These are phyloP conservation scores for Caenorhabditis sp. DNA, from an alignment of 2,888 invertebrate species.

Conservation along the genomic window DNA sequence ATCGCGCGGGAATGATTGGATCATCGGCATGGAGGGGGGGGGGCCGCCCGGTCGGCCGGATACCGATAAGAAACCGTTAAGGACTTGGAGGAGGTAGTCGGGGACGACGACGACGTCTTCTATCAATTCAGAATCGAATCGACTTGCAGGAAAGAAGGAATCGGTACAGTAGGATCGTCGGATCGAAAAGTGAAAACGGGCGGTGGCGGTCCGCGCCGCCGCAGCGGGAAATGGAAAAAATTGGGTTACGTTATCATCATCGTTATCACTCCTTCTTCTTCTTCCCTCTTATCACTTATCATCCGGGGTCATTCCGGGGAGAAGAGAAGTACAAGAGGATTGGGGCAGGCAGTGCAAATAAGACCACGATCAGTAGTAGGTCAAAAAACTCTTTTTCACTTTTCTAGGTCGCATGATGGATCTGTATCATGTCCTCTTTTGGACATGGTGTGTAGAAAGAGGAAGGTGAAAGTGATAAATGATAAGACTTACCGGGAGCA, in stretches of 20 bases:
- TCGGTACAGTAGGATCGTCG: constrained; percentile 37
- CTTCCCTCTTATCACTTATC: constrained; percentile 1
- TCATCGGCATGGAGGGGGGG: constrained; percentile 17
- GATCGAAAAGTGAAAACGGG: constrained; percentile 55
- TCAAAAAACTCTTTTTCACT: constrained; percentile 47
- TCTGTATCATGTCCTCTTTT: constrained; percentile 6
- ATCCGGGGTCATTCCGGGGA: constrained; percentile 5
- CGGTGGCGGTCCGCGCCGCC: constrained; percentile 4
- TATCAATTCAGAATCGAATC: too few species aligned
- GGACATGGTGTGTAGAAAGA: background rate
- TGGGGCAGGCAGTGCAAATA: too few species aligned
- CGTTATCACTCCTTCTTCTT: constrained; percentile 24
- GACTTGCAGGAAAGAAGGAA: constrained; percentile 7
- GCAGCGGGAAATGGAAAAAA: constrained; percentile 54
- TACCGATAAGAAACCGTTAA: constrained; percentile 54
- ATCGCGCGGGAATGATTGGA: constrained; percentile 57
- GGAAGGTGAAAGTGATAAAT: background rate
- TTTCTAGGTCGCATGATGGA: too few species aligned
- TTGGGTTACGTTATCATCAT: constrained; percentile 63
- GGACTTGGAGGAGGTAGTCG: too few species aligned
- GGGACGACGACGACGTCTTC: too few species aligned
- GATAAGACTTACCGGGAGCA: constrained; percentile 40
- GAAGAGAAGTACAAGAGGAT: background rate
- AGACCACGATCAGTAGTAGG: constrained; percentile 50
- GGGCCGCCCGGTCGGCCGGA: constrained; percentile 6